These are phyloP conservation scores for Capra hircus DNA, from an alignment of 2,113 vertebrate species.

Conservation along the genomic window DNA sequence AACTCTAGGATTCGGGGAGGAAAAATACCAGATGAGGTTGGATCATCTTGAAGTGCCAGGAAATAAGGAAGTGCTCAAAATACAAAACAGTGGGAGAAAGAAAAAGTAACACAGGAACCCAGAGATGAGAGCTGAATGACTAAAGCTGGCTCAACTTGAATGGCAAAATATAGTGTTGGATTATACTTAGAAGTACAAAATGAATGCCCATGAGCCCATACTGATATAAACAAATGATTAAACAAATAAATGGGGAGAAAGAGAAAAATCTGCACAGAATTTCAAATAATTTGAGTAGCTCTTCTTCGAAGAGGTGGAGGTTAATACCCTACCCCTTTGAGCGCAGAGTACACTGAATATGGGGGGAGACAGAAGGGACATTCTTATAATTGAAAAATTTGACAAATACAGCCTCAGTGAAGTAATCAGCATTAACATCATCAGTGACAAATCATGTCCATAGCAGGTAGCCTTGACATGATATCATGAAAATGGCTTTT, in stretches of 20 bases:
- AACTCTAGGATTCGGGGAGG: background rate
- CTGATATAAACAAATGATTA: background rate
- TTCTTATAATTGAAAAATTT: background rate
- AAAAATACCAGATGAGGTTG: background rate
- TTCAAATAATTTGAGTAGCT: background rate
- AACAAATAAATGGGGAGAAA: background rate
- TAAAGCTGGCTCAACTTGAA: background rate
- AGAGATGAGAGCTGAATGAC: background rate
- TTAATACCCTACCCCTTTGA: background rate
- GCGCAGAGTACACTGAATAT: background rate
- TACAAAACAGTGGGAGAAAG: background rate
- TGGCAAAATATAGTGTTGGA: background rate
- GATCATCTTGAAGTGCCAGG: background rate
- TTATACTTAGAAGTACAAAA: background rate
- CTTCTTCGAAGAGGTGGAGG: background rate
- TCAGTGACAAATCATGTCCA: background rate
- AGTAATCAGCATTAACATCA: background rate
- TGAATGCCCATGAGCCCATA: background rate
- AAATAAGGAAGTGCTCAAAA: background rate
- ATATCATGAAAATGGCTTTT: background rate
- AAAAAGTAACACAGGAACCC: background rate
- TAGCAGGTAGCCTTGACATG: background rate
- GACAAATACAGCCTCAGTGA: background rate
- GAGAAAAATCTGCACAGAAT: background rate
- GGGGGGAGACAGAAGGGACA: fast-evolving